A percentile compares a stretch with the other conserved stretches of the same genome.
Conservation (phyloP, 2,888 invertebrate species). For the Mechanitis messenoides region DNA sequence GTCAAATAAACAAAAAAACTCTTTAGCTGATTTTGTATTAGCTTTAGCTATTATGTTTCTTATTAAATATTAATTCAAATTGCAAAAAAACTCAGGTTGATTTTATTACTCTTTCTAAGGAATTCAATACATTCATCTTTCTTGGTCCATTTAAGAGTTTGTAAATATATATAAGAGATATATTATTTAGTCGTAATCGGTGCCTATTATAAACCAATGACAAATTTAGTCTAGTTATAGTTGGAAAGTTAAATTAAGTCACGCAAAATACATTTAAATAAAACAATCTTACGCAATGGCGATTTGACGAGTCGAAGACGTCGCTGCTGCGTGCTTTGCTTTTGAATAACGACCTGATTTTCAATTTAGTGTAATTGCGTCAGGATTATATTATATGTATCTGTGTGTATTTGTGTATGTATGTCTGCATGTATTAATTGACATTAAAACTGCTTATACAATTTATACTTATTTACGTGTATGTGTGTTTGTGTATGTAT, state of each 20-base stretch:
- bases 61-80: no score
- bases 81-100: no score
- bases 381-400: conserved; percentile 13
- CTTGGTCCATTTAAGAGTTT: no score
- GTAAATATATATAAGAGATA: no score
- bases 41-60: no score
- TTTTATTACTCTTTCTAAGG: neutral
- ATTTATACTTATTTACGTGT: neutral
- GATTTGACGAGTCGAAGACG: conserved; percentile 46
- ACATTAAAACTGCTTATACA: neutral
- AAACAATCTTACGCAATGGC: conserved; percentile 44
- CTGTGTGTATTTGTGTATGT: neutral
- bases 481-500: neutral
- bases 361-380: conserved; percentile 31
- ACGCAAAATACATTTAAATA: conserved; percentile 44
- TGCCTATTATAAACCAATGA: neutral
- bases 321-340: conserved; percentile 39
- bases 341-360: conserved; percentile 64
- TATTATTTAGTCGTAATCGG: no score
- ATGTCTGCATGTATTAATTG: neutral
- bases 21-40: no score
- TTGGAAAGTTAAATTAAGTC: conserved; percentile 33
- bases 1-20: no score
- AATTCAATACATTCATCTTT: no score
- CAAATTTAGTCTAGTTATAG: neutral